Conservation (phyloP, 1,140 invertebrate species). For the Eumaeus atala region DNA sequence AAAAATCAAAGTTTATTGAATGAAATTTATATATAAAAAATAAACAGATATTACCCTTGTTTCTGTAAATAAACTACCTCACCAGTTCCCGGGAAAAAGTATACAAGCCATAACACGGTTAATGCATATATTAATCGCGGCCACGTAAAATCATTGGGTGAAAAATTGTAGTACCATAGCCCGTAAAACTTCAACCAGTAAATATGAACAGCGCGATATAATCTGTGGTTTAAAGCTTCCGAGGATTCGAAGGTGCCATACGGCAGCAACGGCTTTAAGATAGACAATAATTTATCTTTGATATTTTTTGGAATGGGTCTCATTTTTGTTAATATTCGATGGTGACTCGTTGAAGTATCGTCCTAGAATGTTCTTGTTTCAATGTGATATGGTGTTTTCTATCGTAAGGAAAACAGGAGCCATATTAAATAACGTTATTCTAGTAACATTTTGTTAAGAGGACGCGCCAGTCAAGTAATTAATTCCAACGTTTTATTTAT, state of each 20-base stretch:
- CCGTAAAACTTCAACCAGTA: slow-evolving; percentile 71
- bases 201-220: slow-evolving; percentile 64
- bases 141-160: slow-evolving; percentile 41
- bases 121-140: slow-evolving; percentile 45
- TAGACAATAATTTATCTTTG: slow-evolving; percentile 32
- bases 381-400: slow-evolving; percentile 31
- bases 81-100: slow-evolving; percentile 60
- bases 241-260: slow-evolving; percentile 52
- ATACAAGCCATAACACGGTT: slow-evolving; percentile 58
- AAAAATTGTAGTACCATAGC: slow-evolving; percentile 60
- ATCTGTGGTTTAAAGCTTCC: slow-evolving; percentile 52
- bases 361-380: slow-evolving; percentile 44
- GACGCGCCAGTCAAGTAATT: slow-evolving; percentile 27
- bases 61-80: slow-evolving; percentile 61
- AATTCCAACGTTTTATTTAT: too few relatives aligned
- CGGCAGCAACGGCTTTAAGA: slow-evolving; percentile 41
- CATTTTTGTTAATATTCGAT: slow-evolving; percentile 32
- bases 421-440: slow-evolving; percentile 50
- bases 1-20: background rate
- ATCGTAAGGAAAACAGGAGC: slow-evolving; percentile 28
- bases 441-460: slow-evolving; percentile 38
- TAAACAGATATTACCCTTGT: slow-evolving; percentile 44
- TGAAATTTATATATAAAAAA: slow-evolving; percentile 2
- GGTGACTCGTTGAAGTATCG: slow-evolving; percentile 29
- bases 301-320: slow-evolving; percentile 36